Base-by-base conservation (phyloP, 2,888 invertebrate genomes). In the Leptopilina drosophilae region DNA sequence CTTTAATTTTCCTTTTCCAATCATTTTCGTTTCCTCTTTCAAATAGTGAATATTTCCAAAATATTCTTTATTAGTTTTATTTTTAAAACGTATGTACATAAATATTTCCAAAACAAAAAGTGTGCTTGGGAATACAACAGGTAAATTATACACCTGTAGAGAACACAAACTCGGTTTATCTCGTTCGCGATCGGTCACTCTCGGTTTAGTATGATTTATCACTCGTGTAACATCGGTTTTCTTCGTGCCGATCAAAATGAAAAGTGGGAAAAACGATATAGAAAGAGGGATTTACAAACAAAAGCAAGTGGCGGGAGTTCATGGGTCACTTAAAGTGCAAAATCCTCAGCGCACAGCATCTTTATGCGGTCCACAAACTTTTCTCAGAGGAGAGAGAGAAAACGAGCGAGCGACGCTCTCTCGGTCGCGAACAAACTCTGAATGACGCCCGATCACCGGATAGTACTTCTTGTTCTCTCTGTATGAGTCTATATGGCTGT, bases 371-470 rank as follows among this genome's bases (percentile, higher is more conserved):
- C 56, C 56, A 69, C 15, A 26, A n/a, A 73, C 8, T 53, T 73
- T 73, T 73, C 14, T 56, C 53, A 56, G 8, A 3, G 53, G 40
- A 26, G 12, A n/a, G 15, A 8, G 33, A 73, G 33, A 8, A 42
- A 8, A 8, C 42, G 42, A 56, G 73, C 53, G 53, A 73, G 49
- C 56, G 73, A 73, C 73, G 73, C 73, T 73, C 56, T 53, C 73
- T n/a, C 73, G 56, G 73, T 56, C 73, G 56, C 73, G 73, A 73
- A 73, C 73, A 53, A 53, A 73, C 53, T 73, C 73, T 73, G 73
- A 73, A 73, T 73, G 73, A 73, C 73, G 73, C 73, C 49, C 26
- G 73, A 73, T 73, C 73, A 73, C 56, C 73, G 73, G 73, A 4
- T 53, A 73, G 73, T 73, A 53, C 56, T 73, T 73, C 73, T 73